Evolutionary conservation across 2,888 invertebrate species (phyloP).

Genomic region (Tetheella fluctuosa): DNA sequence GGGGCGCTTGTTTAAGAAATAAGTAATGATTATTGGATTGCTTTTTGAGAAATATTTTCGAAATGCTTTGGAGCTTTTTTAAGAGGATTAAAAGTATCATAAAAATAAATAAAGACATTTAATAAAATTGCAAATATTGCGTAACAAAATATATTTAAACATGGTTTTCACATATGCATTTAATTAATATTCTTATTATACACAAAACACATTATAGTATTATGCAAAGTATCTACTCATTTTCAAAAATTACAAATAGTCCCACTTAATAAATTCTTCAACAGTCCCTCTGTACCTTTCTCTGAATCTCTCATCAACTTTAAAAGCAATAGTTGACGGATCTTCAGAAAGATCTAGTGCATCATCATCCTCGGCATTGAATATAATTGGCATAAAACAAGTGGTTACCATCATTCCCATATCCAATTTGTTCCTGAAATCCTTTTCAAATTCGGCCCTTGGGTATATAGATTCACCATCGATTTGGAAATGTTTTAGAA

Average conservation of each 20-base stretch:
- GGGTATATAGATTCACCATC: slow-evolving; percentile 46
- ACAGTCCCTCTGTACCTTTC: slow-evolving; percentile 44
- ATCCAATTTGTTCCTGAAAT: slow-evolving; percentile 46
- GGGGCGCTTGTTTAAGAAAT: no score
- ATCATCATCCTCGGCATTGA: slow-evolving; percentile 46
- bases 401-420: slow-evolving; percentile 48
- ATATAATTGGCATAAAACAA: slow-evolving; percentile 46
- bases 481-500: slow-evolving; percentile 48
- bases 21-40: no score
- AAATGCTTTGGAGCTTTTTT: no score
- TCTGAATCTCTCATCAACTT: slow-evolving; percentile 37
- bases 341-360: slow-evolving; percentile 25
- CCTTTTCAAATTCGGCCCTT: slow-evolving; percentile 45
- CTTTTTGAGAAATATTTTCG: no score
- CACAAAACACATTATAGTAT: no score
- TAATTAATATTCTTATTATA: no score
- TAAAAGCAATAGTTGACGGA: slow-evolving; percentile 31
- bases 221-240: no score
- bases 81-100: no score
- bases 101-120: no score
- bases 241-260: slow-evolving; percentile 31
- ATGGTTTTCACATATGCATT: no score
- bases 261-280: slow-evolving; percentile 49
- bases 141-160: no score
- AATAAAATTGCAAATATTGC: no score